Evolutionary conservation across 2,888 invertebrate species (phyloP).

Genomic region (Zootermopsis nevadensis): DNA sequence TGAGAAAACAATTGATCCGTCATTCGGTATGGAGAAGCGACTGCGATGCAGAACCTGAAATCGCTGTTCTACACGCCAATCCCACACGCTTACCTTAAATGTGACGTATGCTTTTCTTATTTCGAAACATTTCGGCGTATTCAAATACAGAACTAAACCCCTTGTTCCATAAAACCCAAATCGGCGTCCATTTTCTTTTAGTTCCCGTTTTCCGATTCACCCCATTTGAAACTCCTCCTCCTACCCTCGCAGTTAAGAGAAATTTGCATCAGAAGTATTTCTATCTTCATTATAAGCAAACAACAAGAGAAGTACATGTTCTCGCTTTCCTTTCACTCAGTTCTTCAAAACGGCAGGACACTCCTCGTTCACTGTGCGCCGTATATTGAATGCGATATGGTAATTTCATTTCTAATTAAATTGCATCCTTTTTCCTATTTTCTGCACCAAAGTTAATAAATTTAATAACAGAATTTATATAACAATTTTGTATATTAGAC

Average conservation of each 20-base stretch:
- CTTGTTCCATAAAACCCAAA: slow-evolving; percentile 10
- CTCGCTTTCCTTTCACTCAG: neutral
- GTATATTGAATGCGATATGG: slow-evolving; percentile 23
- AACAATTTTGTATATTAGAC: neutral
- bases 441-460: neutral
- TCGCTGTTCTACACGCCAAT: no score
- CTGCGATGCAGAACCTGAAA: no score
- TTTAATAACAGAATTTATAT: neutral
- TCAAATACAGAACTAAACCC: neutral
- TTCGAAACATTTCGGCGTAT: neutral
- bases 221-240: neutral
- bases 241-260: neutral
- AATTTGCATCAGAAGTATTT: slow-evolving; percentile 39
- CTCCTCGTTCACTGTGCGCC: neutral
- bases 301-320: slow-evolving; percentile 5
- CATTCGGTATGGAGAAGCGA: no score
- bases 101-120: neutral
- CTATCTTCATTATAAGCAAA: slow-evolving; percentile 40
- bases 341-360: neutral
- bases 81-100: no score
- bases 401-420: slow-evolving; percentile 34
- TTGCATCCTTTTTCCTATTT: slow-evolving; percentile 25
- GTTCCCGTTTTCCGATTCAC: neutral
- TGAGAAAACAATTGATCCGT: no score
- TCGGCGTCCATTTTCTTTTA: slow-evolving; percentile 21